phyloP scores from a whole-genome alignment of 2,797 vertebrate genomes.

The Periparus ater region DNA sequence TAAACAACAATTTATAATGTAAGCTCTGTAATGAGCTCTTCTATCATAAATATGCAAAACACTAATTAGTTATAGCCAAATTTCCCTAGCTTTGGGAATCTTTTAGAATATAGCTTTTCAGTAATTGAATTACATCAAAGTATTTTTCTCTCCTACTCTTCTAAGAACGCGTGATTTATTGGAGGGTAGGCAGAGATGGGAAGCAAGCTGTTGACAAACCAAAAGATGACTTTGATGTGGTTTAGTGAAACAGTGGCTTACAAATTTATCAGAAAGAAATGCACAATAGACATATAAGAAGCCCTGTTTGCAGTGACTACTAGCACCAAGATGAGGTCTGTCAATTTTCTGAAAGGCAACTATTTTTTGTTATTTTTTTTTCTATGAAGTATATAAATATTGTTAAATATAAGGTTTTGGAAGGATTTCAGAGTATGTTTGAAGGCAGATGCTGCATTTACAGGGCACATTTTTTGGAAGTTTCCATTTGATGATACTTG shows the following conservation, averaged over 20 bases:
- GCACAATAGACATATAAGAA: not conserved
- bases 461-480: not conserved
- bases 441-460: not conserved
- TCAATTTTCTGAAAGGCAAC: not conserved
- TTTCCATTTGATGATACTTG: not conserved
- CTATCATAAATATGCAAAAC: slow-evolving; percentile 4
- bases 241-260: not conserved
- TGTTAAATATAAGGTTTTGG: not conserved
- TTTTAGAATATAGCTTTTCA: slow-evolving; percentile 16
- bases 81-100: slow-evolving; percentile 3
- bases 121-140: slow-evolving; percentile 30
- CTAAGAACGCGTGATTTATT: slow-evolving; percentile 8
- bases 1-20: slow-evolving; percentile 36
- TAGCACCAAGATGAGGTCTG: not conserved
- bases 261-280: not conserved
- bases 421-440: not conserved
- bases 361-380: not conserved
- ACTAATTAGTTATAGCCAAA: slow-evolving; percentile 33
- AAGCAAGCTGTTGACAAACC: slow-evolving; percentile 17
- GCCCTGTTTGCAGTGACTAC: not conserved
- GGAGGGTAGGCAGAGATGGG: not conserved
- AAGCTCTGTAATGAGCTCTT: slow-evolving; percentile 20
- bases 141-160: not conserved
- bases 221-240: not conserved
- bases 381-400: not conserved